Evolutionary conservation across 2,888 invertebrate genomes (phyloP).

Genomic region (Diarsia dahlii): DNA sequence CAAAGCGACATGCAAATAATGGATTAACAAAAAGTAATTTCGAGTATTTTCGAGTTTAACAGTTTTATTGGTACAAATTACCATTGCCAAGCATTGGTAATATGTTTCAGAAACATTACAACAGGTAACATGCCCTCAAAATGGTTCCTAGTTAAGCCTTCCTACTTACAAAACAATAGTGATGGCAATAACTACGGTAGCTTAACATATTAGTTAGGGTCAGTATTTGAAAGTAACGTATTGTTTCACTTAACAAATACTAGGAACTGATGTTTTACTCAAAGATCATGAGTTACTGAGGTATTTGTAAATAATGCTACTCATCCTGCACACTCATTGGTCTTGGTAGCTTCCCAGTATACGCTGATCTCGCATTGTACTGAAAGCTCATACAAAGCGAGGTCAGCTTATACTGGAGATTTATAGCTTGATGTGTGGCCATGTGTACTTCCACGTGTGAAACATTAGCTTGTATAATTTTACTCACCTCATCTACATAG

Average conservation of each 20-base stretch:
- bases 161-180: slow-evolving; percentile 45
- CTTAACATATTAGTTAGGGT: slow-evolving; percentile 46
- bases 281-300: slow-evolving; percentile 12
- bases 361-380: too few species aligned
- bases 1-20: neutral
- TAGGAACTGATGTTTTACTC: slow-evolving; percentile 18
- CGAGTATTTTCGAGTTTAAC: too few species aligned
- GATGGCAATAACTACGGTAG: slow-evolving; percentile 32
- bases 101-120: slow-evolving; percentile 7
- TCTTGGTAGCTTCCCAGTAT: neutral
- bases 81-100: too few species aligned
- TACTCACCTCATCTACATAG: neutral
- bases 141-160: slow-evolving; percentile 28
- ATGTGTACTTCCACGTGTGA: neutral
- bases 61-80: neutral
- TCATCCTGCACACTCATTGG: neutral
- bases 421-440: too few species aligned
- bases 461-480: neutral
- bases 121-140: slow-evolving; percentile 28
- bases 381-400: too few species aligned
- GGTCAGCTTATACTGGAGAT: too few species aligned
- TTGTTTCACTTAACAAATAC: slow-evolving; percentile 39
- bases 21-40: neutral
- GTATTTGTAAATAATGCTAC: neutral
- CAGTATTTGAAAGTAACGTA: slow-evolving; percentile 33